Evolutionary conservation across 2,888 invertebrate genomes (phyloP).

Genomic region (Ennomos fuscantarius): DNA sequence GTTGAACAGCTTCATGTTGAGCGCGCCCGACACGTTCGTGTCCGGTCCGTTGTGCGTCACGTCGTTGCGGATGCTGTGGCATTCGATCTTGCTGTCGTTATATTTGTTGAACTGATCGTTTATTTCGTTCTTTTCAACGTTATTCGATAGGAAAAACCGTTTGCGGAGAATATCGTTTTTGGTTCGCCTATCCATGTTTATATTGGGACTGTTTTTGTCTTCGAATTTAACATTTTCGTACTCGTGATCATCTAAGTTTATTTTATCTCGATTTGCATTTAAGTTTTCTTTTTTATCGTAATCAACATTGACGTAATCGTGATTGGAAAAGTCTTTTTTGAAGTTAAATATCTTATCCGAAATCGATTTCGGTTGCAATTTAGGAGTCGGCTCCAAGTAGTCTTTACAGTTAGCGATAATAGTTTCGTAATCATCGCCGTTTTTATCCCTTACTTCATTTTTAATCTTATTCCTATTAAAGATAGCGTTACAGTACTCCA

Average conservation of each 20-base stretch:
- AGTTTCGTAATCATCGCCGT: constrained; percentile 36
- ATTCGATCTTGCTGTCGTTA: constrained; percentile 73
- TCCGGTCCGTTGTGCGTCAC: constrained; percentile 69
- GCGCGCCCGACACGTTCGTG: constrained; percentile 69
- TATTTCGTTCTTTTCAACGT: constrained; percentile 65
- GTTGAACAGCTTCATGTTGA: constrained; percentile 76
- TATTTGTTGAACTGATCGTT: constrained; percentile 68
- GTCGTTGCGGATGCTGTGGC: constrained; percentile 75
- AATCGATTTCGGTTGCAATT: constrained; percentile 66
- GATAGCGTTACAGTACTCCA: constrained; percentile 72
- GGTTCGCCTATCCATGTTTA: constrained; percentile 54
- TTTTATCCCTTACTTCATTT: constrained; percentile 29
- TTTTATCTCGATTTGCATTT: constrained; percentile 26
- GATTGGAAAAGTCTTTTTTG: constrained; percentile 75
- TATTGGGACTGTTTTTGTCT: constrained; percentile 40
- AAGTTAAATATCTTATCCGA: constrained; percentile 75
- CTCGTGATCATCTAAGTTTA: constrained; percentile 28
- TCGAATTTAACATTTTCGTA: constrained; percentile 45
- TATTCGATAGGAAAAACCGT: constrained; percentile 63
- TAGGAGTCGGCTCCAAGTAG: constrained; percentile 52
- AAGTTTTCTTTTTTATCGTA: constrained; percentile 42
- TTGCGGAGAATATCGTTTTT: constrained; percentile 73
- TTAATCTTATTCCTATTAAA: constrained; percentile 35
- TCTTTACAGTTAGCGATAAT: constrained; percentile 43
- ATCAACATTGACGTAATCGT: constrained; percentile 71